Base-by-base conservation (phyloP, 2,888 invertebrate species). In the Lepidochitona cinerea region DNA sequence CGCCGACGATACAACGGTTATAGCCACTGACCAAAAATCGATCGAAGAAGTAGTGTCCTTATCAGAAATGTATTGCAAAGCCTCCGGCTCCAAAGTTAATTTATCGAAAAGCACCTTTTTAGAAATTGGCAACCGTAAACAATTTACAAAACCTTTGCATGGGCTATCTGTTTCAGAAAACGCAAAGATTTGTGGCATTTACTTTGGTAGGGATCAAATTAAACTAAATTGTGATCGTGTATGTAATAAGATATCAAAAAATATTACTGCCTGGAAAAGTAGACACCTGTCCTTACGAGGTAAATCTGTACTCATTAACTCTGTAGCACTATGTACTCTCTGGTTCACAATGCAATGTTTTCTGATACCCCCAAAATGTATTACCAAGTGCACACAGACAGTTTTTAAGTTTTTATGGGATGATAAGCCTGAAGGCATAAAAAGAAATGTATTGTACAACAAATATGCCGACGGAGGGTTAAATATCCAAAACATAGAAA, bases 41-140 rank as follows among this genome's bases (percentile, higher is more conserved):
- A 35, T 73, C 29, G 7, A n/a, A 26, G 32, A 41, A 14, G 23
- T 70, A 52, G 26, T 70, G 7, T 49, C 64, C 23, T 49, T 53
- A 41, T 59, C 64, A 14, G 49, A 54, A 23, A 37, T 54, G 29
- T 73, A 59, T 69, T 54, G 49, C 6, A 66, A 68, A 41, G 67
- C 72, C 26, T 76, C 76, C 1, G 79, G 76, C 29, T 71, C 79
- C 3, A 77, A 75, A 73, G 29, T 75, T 0, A 76, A 78, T 71
- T 70, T 74, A 49, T 59, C 41, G 33, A 79, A 79, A 71, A 71
- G 74, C 18, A 73, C 70, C 37, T 75, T 75, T 5, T 49, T 49
- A 18, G n/a, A 41, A 66, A 35, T 75, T 53, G 78, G 80, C 4
- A 78, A 76, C 70, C 78, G 75, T 78, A 75, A 78, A 18, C 23